Evolutionary conservation across 2,797 vertebrate species (phyloP), one percentile per base, ranked within the genome.

Genomic region (Podarcis lilfordi): DNA sequence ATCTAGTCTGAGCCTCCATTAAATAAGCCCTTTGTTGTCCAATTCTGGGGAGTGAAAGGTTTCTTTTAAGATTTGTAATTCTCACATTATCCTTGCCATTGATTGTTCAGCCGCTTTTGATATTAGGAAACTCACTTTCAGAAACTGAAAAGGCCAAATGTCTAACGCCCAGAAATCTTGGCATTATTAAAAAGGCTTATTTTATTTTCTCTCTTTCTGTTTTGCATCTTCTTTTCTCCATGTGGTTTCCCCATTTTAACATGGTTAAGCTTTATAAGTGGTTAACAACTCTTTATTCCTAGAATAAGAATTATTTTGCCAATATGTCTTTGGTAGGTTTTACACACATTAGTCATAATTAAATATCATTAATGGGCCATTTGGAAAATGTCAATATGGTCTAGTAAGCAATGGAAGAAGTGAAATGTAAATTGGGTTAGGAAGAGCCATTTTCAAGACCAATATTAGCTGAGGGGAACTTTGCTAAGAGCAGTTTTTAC

Each of bases 41-140:
- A 59, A 45, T 3, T 87, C 50, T 85, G 55, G 55, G 59, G 35
- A 61, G 21, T 19, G 92, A 75, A 72, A 61, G 40, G 68, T 88
- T 92, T 80, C 13, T 64, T 64, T 64, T 23, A 64, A 89, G 77
- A 55, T 81, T 15, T 83, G 89, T 84, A 86, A 86, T 40, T 92
- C 5, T 0, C 80, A 43, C 86, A 69, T 83, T 77, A 88, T 72
- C 4, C 91, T 93, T 89, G 37, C 13, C 87, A 0, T 88, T 72
- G 66, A 5, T 90, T 90, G 90, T 88, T 93, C 85, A 87, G 86
- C 84, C 88, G 86, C 85, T 94, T 96, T 86, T 94, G 13, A 86
- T 93, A 93, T 89, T 78, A 85, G 88, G 87, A n/a, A 5, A 32
- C 11, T 91, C 37, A 80, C 35, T 92, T 88, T 88, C 25, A 78